These are phyloP conservation scores for Scotopteryx bipunctaria DNA, from an alignment of 2,888 invertebrate genomes.

Conservation along the genomic window DNA sequence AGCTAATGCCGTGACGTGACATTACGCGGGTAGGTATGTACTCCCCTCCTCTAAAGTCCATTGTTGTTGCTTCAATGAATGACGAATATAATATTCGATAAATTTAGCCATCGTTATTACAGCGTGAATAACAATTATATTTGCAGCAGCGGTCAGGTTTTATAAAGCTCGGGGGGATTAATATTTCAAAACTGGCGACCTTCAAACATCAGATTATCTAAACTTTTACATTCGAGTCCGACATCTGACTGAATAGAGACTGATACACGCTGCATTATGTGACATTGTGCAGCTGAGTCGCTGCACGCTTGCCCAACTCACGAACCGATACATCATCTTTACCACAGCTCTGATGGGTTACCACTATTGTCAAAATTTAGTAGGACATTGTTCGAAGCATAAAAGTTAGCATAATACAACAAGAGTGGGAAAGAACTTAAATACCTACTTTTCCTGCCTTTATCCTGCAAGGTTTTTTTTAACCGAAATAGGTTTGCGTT, in stretches of 20 bases:
- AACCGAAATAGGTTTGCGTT: too few relatives aligned
- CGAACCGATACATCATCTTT: slow-evolving; percentile 34
- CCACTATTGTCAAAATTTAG: too few relatives aligned
- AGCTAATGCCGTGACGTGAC: background rate
- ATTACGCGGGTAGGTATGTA: too few relatives aligned
- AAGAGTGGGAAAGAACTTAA: too few relatives aligned
- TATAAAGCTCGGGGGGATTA: slow-evolving; percentile 64
- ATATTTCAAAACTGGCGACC: slow-evolving; percentile 66
- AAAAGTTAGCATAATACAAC: too few relatives aligned
- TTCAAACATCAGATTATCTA: slow-evolving; percentile 70
- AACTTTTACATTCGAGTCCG: slow-evolving; percentile 68
- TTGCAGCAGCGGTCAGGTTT: slow-evolving; percentile 43
- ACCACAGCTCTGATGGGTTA: background rate
- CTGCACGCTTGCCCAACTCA: slow-evolving; percentile 52
- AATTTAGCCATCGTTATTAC: slow-evolving; percentile 1
- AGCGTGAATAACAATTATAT: slow-evolving; percentile 12
- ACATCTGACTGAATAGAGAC: slow-evolving; percentile 56
- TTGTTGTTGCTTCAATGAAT: slow-evolving; percentile 3
- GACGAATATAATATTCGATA: background rate
- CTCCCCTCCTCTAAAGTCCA: too few relatives aligned
- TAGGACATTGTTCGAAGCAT: too few relatives aligned
- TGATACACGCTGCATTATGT: slow-evolving; percentile 53
- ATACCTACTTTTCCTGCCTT: too few relatives aligned
- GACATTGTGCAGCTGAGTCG: slow-evolving; percentile 55
- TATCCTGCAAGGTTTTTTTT: too few relatives aligned